These are phyloP conservation scores for Cataglyphis livida DNA, from an alignment of 2,888 invertebrate species.

Conservation along the genomic window DNA sequence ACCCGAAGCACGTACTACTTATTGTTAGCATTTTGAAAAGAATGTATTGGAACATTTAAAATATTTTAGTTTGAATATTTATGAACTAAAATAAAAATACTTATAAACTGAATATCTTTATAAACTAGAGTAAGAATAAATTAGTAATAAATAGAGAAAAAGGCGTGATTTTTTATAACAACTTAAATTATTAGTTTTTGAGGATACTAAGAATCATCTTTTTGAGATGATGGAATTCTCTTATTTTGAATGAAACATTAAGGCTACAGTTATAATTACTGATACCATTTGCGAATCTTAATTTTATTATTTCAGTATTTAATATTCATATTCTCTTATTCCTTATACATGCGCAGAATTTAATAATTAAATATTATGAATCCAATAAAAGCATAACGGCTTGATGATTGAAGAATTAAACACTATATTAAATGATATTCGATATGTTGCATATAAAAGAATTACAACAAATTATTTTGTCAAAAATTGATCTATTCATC, in stretches of 20 bases:
- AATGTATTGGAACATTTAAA: not conserved
- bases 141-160: no score
- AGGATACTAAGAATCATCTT: not conserved
- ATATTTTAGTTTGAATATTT: not conserved
- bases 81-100: no score
- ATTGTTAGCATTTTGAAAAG: conserved; percentile 2
- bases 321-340: conserved; percentile 12
- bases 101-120: no score
- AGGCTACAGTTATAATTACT: conserved; percentile 15
- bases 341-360: not conserved
- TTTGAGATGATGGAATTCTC: not conserved
- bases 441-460: not conserved
- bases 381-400: not conserved
- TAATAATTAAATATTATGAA: conserved; percentile 4
- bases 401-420: not conserved
- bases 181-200: not conserved
- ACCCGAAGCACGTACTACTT: conserved; percentile 53
- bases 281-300: conserved; percentile 27
- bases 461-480: not conserved
- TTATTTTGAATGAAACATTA: not conserved
- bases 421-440: not conserved
- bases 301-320: conserved; percentile 21
- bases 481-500: not conserved
- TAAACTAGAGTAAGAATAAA: no score
- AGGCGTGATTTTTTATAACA: no score